phyloP scores from a whole-genome alignment of 2,113 vertebrate genomes.

The Odontophorus gujanensis region DNA sequence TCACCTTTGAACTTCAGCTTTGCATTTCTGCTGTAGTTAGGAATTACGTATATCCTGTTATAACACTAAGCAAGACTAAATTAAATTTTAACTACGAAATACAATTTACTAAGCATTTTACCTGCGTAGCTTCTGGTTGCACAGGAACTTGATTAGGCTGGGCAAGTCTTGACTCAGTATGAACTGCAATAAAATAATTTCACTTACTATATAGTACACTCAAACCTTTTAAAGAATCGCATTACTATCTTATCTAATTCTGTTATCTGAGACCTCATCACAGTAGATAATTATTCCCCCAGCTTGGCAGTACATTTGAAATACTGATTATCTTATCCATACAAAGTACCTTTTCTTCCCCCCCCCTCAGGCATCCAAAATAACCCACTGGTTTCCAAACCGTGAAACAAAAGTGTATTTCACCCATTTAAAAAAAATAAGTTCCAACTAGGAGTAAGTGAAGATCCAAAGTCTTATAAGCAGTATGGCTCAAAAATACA shows the following conservation, averaged over 20 bases:
- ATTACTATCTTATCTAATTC: background rate
- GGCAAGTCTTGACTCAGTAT: constrained; percentile 89
- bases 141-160: constrained; percentile 87
- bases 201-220: background rate
- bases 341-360: background rate
- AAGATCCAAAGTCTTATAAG: background rate
- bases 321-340: background rate
- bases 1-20: rapidly evolving
- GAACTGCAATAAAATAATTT: constrained; percentile 77
- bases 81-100: background rate
- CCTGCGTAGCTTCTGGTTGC: constrained; percentile 90
- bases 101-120: constrained; percentile 51
- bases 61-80: background rate
- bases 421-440: background rate
- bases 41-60: background rate
- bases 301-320: background rate
- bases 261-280: background rate
- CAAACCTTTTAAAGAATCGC: background rate
- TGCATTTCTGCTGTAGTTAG: background rate
- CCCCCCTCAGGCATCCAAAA: background rate
- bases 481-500: background rate
- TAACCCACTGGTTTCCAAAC: background rate
- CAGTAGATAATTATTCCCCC: background rate
- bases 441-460: background rate
- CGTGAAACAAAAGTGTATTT: background rate